Evolutionary conservation across 2,797 vertebrate species (phyloP).

Genomic region (Rousettus madagascariensis): DNA sequence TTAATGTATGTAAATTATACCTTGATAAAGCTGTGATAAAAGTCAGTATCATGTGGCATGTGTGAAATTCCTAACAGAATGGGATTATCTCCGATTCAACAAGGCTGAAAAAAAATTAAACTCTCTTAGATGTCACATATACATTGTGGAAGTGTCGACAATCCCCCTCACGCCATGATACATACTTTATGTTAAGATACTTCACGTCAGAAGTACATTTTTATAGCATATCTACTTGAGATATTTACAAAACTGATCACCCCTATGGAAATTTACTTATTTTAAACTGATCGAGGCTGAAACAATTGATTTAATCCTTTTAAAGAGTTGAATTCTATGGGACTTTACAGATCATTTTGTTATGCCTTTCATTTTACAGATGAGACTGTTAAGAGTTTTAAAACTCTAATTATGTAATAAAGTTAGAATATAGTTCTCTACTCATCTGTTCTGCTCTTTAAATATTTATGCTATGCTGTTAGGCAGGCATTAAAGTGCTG

Average conservation of each 20-base stretch:
- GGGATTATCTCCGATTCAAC: not conserved
- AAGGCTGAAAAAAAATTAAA: not conserved
- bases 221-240: not conserved
- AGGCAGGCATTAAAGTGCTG: conserved; percentile 51
- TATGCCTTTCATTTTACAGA: conserved; percentile 41
- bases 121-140: not conserved
- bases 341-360: not conserved
- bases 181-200: not conserved
- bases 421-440: conserved; percentile 37
- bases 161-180: not conserved
- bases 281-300: conserved; percentile 16
- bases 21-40: not conserved
- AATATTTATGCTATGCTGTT: conserved; percentile 70
- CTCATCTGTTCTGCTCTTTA: conserved; percentile 67
- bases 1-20: not conserved
- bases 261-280: not conserved
- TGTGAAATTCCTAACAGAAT: not conserved
- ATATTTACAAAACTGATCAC: not conserved
- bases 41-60: not conserved
- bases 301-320: conserved; percentile 41
- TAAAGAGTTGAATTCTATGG: not conserved
- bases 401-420: conserved; percentile 67
- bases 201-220: not conserved
- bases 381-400: conserved; percentile 36
- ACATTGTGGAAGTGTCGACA: not conserved